A percentile compares a stretch with the other conserved stretches of the same genome.
Evolutionary conservation across 2,797 vertebrate species (phyloP).

Genomic region (Valencia hispanica): DNA sequence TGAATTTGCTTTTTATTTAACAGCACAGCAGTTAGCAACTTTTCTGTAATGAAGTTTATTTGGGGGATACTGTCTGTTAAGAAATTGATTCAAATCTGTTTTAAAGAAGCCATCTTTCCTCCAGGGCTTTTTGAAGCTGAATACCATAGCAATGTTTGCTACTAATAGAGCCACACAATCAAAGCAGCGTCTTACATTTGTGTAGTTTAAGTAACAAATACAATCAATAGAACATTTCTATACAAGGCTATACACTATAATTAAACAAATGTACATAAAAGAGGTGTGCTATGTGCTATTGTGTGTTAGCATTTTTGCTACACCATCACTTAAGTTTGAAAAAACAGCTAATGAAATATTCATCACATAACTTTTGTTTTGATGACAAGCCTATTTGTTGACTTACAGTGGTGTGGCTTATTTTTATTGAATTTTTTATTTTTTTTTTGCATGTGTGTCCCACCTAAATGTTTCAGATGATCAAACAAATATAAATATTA

Average conservation of each 20-base stretch:
- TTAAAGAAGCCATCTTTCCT: slow-evolving; percentile 1
- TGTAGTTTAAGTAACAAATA: neutral
- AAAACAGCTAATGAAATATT: neutral
- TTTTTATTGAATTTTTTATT: no score
- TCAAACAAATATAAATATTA: no score
- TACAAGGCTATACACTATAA: neutral
- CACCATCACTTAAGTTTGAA: neutral
- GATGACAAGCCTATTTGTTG: neutral
- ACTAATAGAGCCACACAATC: neutral
- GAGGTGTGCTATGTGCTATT: neutral
- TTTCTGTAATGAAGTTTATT: neutral
- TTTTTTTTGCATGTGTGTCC: no score
- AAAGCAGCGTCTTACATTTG: neutral
- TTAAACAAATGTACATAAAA: neutral
- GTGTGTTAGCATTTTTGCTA: neutral
- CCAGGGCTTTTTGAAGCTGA: neutral
- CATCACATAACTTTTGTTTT: neutral
- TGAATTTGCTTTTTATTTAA: neutral
- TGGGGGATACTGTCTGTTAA: slow-evolving; percentile 1
- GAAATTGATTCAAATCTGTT: slow-evolving; percentile 27
- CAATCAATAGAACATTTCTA: neutral
- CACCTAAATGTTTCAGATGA: no score
- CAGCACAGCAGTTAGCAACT: neutral
- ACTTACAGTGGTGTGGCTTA: no score
- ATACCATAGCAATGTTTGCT: neutral